Percentiles rank a stretch among this genome's conserved stretches.
Evolutionary conservation across 2,888 invertebrate species (phyloP).

Genomic region (Orchesella flavescens): DNA sequence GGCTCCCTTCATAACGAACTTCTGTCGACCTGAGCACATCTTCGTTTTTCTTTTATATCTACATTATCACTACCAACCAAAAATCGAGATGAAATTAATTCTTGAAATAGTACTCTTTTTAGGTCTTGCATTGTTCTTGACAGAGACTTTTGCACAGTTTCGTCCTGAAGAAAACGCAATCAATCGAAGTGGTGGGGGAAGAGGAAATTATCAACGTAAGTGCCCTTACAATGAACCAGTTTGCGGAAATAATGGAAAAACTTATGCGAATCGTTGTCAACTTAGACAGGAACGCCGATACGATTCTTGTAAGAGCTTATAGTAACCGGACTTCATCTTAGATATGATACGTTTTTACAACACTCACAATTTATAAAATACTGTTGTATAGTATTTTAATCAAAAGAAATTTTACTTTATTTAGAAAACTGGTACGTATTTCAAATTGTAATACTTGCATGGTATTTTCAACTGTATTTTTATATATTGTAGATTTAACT

Average conservation of each 20-base stretch:
- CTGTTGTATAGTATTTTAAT: neutral
- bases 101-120: neutral
- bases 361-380: neutral
- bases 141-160: neutral
- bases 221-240: neutral
- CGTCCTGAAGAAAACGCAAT: too few species aligned
- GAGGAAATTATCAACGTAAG: neutral
- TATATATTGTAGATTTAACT: too few species aligned
- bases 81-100: neutral
- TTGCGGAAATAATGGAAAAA: constrained; percentile 22
- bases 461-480: too few species aligned
- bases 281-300: neutral
- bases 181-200: neutral
- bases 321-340: neutral
- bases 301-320: neutral
- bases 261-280: constrained; percentile 17
- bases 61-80: too few species aligned
- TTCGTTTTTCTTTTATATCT: too few species aligned
- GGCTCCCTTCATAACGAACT: too few species aligned
- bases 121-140: neutral
- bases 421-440: neutral
- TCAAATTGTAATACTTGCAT: too few species aligned
- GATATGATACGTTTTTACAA: too few species aligned
- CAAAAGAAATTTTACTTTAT: neutral
- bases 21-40: too few species aligned